These are phyloP conservation scores for Platycheirus rosarum DNA, from an alignment of 2,888 invertebrate genomes.

Conservation along the genomic window DNA sequence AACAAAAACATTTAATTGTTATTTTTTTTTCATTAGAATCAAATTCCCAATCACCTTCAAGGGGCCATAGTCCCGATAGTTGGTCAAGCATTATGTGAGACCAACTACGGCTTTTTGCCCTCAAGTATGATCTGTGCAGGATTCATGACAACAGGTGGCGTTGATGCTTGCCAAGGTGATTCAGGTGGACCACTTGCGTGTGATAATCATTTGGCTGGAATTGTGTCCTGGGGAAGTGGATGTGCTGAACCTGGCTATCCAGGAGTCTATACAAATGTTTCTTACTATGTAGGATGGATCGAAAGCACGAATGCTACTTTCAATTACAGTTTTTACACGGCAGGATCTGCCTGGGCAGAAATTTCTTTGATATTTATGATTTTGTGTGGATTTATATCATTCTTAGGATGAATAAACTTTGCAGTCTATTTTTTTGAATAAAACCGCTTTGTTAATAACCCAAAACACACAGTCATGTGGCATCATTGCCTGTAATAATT, in stretches of 20 bases:
- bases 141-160: conserved; percentile 74
- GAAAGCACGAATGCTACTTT: conserved; percentile 71
- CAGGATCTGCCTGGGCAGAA: neutral
- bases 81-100: conserved; percentile 62
- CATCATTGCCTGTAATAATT: too few relatives aligned
- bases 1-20: neutral
- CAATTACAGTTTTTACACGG: conserved; percentile 74
- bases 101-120: conserved; percentile 73
- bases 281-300: conserved; percentile 76
- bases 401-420: neutral
- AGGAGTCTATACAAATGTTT: conserved; percentile 79
- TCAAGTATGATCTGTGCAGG: conserved; percentile 78
- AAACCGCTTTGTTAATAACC: too few relatives aligned
- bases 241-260: conserved; percentile 76
- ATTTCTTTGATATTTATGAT: neutral
- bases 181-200: conserved; percentile 79
- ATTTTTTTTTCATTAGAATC: conserved; percentile 39
- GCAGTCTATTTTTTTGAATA: too few relatives aligned
- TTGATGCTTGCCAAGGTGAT: conserved; percentile 80
- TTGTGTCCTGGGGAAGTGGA: conserved; percentile 78
- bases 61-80: conserved; percentile 75
- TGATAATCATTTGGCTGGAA: conserved; percentile 74
- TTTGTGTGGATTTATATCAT: neutral
- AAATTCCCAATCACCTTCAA: conserved; percentile 70
- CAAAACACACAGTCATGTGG: too few relatives aligned